Percentiles rank a stretch among this genome's conserved stretches.
Conservation (phyloP, 2,113 vertebrate species). For the Mobula birostris region DNA sequence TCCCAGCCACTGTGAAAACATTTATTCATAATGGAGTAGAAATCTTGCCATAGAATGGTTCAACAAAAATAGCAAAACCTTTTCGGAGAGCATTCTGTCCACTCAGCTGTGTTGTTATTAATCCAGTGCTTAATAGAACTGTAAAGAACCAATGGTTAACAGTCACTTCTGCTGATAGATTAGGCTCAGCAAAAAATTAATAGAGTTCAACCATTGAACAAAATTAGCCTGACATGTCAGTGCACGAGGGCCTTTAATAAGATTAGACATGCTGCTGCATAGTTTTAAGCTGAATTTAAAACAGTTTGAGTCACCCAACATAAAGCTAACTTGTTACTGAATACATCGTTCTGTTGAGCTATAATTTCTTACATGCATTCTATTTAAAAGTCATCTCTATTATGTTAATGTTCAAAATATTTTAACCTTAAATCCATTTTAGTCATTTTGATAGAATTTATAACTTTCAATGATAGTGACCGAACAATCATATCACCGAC, state of each 20-base stretch:
- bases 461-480: background rate
- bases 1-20: background rate
- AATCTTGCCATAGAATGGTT: background rate
- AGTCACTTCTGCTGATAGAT: background rate
- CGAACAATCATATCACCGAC: background rate
- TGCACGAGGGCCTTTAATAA: background rate
- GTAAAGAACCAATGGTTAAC: background rate
- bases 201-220: background rate
- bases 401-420: background rate
- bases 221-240: background rate
- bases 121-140: background rate
- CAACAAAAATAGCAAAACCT: background rate
- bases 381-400: background rate
- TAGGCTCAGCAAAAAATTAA: slow-evolving; percentile 25
- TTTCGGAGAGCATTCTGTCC: background rate
- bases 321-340: background rate
- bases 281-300: background rate
- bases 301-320: background rate
- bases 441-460: background rate
- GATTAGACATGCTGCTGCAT: slow-evolving; percentile 9
- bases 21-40: background rate
- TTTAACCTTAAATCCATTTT: background rate
- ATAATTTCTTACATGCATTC: background rate
- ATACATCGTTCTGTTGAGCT: background rate
- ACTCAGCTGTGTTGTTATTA: slow-evolving; percentile 1